Evolutionary conservation across 2,113 vertebrate genomes (phyloP).

Genomic region (Rafetus swinhoei): DNA sequence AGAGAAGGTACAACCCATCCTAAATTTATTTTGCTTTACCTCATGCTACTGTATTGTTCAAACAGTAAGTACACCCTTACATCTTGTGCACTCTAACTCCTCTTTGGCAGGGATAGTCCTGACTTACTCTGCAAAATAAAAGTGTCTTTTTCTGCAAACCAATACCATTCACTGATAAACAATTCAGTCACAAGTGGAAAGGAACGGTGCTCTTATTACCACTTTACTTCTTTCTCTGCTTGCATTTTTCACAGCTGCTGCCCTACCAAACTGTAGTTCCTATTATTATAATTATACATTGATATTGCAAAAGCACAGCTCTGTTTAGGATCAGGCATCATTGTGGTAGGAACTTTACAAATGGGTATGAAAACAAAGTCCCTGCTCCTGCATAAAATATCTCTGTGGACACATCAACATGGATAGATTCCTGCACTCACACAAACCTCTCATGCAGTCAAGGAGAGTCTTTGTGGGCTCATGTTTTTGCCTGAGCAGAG

Average conservation of each 20-base stretch:
- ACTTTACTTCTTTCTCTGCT: background rate
- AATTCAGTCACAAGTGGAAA: background rate
- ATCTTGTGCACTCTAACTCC: rapidly evolving
- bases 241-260: background rate
- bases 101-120: background rate
- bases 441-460: background rate
- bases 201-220: background rate
- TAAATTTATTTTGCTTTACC: conserved; percentile 7
- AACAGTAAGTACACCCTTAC: background rate
- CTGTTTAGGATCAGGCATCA: rapidly evolving
- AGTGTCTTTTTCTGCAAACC: rapidly evolving
- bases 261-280: background rate
- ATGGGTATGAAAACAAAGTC: rapidly evolving
- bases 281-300: background rate
- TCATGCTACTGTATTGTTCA: background rate
- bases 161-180: rapidly evolving
- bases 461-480: background rate
- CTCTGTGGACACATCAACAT: background rate
- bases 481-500: background rate
- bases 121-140: background rate
- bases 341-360: background rate
- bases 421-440: background rate
- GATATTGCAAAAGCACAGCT: rapidly evolving
- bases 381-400: background rate
- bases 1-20: conserved; percentile 45